phyloP scores from a whole-genome alignment of 2,113 vertebrate species.

The Lycocorax pyrrhopterus region DNA sequence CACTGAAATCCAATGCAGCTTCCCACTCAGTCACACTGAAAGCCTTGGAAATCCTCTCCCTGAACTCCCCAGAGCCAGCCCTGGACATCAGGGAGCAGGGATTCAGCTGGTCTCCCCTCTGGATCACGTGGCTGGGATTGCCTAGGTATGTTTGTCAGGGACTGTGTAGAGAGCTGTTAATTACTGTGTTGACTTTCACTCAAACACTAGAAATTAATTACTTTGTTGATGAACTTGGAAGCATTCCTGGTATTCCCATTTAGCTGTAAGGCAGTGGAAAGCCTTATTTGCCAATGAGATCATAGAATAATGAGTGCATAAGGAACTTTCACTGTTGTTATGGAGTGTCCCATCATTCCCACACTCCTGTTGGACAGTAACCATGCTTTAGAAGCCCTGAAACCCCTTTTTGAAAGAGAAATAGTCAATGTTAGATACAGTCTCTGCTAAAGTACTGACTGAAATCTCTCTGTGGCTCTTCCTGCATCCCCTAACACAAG shows the following conservation, averaged over 20 bases:
- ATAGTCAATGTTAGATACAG: background rate
- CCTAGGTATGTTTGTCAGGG: conserved; percentile 72
- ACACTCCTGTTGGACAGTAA: background rate
- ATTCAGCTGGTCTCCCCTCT: conserved; percentile 83
- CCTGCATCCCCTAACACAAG: background rate
- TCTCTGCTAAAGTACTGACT: background rate
- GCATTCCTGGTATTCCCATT: background rate
- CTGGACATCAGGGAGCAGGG: conserved; percentile 76
- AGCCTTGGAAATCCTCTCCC: conserved; percentile 76
- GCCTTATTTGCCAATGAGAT: background rate
- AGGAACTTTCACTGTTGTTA: background rate
- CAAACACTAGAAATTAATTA: background rate
- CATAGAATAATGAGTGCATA: background rate
- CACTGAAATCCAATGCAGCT: conserved; percentile 85
- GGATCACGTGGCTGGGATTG: conserved; percentile 87
- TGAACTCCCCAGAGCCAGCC: conserved; percentile 66
- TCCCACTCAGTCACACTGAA: conserved; percentile 80
- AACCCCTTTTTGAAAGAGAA: background rate
- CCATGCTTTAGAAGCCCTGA: background rate
- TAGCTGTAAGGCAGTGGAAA: background rate
- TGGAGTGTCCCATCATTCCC: background rate
- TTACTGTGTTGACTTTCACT: background rate
- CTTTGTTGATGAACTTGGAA: background rate
- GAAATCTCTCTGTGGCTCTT: background rate
- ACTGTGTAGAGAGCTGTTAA: background rate